Conservation (phyloP, 2,797 vertebrate species). For the Galago senegalensis region DNA sequence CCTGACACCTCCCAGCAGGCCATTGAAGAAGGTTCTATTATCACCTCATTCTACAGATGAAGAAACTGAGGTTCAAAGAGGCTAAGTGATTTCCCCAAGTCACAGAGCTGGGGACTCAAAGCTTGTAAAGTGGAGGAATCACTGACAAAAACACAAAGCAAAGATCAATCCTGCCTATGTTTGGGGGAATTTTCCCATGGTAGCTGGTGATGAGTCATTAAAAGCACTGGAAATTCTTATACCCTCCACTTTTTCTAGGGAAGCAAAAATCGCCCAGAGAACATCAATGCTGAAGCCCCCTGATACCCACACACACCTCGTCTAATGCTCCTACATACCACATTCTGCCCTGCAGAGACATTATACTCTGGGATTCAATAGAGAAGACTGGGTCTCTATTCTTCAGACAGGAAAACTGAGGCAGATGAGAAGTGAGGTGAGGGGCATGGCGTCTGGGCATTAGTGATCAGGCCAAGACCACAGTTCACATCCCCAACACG, state of each 20-base stretch:
- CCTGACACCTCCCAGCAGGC: background rate
- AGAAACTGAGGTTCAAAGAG: conserved; percentile 29
- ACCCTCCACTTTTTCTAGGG: background rate
- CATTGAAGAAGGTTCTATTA: background rate
- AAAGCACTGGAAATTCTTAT: background rate
- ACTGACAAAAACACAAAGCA: background rate
- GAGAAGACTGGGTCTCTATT: background rate
- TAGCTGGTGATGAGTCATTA: conserved; percentile 51
- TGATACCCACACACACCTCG: background rate
- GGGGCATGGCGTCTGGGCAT: background rate
- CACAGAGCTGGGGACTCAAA: background rate
- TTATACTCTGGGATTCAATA: background rate
- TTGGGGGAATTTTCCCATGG: background rate
- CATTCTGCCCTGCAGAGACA: background rate
- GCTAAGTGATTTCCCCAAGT: background rate
- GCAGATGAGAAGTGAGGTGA: background rate
- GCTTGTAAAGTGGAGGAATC: background rate
- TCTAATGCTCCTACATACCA: background rate
- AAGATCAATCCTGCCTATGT: background rate
- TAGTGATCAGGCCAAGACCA: background rate
- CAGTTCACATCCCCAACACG: background rate
- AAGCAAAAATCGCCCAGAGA: conserved; percentile 13
- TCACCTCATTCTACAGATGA: background rate
- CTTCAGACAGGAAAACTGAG: conserved; percentile 24
- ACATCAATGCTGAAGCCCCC: background rate